phyloP scores from a whole-genome alignment of 2,797 vertebrate species.

The Champsocephalus gunnari region DNA sequence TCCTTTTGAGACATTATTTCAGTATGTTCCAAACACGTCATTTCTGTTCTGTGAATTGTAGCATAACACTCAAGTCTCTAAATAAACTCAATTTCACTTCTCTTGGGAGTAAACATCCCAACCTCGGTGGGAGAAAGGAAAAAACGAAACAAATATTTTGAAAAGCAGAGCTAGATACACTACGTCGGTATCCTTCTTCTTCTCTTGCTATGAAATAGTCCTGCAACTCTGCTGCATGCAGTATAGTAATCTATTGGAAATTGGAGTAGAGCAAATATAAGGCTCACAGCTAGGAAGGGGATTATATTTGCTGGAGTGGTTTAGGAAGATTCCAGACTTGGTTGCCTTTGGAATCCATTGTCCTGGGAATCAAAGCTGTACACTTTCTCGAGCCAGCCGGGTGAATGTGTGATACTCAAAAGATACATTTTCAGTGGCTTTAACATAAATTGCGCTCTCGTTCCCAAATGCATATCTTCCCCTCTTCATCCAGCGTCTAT shows the following conservation, averaged over 20 bases:
- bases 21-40: not conserved
- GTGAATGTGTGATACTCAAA: slow-evolving; percentile 3
- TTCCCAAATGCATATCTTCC: slow-evolving; percentile 51
- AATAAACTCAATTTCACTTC: too few species aligned
- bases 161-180: not conserved
- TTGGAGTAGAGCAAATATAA: not conserved
- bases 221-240: not conserved
- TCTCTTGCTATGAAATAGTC: not conserved
- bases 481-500: slow-evolving; percentile 65
- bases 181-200: not conserved
- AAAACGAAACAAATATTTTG: not conserved
- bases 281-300: not conserved
- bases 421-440: slow-evolving; percentile 36
- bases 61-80: too few species aligned
- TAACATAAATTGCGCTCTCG: slow-evolving; percentile 44
- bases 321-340: not conserved
- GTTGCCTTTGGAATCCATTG: not conserved
- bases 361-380: not conserved
- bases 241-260: not conserved
- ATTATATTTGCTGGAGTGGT: not conserved
- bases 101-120: too few species aligned
- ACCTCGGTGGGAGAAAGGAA: too few species aligned
- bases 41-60: not conserved
- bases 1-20: not conserved
- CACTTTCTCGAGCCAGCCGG: slow-evolving; percentile 6